Evolutionary conservation across 2,888 invertebrate genomes (phyloP).

Genomic region (Nephrotoma appendiculata): DNA sequence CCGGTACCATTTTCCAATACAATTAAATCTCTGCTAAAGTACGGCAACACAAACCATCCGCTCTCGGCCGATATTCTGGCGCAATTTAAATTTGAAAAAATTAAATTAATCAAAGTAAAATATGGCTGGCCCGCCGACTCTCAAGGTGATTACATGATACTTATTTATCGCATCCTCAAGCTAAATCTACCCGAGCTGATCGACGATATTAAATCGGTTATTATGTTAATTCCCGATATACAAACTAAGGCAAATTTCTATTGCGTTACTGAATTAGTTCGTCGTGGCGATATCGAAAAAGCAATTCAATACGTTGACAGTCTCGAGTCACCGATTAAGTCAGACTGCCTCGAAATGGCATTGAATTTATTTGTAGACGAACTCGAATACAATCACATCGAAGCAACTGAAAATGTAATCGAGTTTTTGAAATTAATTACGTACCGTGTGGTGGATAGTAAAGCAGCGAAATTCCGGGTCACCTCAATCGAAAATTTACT

Average conservation of each 20-base stretch:
- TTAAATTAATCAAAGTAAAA: constrained; percentile 31
- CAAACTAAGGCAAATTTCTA: constrained; percentile 24
- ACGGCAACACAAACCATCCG: constrained; percentile 29
- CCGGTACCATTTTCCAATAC: constrained; percentile 31
- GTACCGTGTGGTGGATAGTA: background rate
- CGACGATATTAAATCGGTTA: constrained; percentile 24
- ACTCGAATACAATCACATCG: background rate
- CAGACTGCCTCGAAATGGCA: background rate
- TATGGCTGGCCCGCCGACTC: constrained; percentile 29
- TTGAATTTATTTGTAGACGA: background rate
- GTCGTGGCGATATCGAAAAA: constrained; percentile 23
- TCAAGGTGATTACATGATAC: constrained; percentile 21
- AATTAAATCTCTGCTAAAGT: constrained; percentile 22
- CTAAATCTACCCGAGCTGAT: constrained; percentile 27
- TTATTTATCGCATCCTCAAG: constrained; percentile 28
- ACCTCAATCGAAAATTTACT: background rate
- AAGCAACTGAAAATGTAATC: background rate
- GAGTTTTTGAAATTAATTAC: background rate
- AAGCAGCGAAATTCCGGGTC: background rate
- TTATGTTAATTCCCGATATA: constrained; percentile 26
- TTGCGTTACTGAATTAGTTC: constrained; percentile 27
- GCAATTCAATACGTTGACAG: constrained; percentile 24
- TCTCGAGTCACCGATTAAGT: constrained; percentile 12
- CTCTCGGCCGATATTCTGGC: constrained; percentile 26
- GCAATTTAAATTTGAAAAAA: constrained; percentile 28